These are phyloP conservation scores for Liopterus haemorrhoidalis DNA, from an alignment of 2,888 invertebrate genomes.

Conservation along the genomic window DNA sequence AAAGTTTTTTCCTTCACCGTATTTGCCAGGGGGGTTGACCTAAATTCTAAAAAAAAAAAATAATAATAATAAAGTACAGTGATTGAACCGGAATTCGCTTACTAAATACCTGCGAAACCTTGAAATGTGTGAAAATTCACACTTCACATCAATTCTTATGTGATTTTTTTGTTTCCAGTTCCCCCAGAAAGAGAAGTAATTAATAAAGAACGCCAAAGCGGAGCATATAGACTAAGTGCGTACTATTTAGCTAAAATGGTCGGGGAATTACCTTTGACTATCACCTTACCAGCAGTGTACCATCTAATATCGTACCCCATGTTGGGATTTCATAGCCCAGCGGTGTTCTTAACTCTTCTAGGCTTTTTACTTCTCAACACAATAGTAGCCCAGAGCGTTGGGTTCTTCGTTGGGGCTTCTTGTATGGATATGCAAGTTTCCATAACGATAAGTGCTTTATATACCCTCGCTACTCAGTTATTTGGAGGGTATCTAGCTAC, in stretches of 20 bases:
- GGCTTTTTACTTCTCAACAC: slow-evolving; percentile 65
- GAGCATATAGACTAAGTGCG: slow-evolving; percentile 71
- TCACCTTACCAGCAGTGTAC: slow-evolving; percentile 69
- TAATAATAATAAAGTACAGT: too few species aligned
- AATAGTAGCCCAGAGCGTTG: slow-evolving; percentile 70
- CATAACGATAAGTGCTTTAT: slow-evolving; percentile 69
- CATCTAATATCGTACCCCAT: slow-evolving; percentile 72
- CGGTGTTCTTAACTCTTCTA: slow-evolving; percentile 63
- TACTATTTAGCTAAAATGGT: slow-evolving; percentile 79
- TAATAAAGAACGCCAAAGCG: slow-evolving; percentile 71
- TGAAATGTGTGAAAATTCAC: not conserved
- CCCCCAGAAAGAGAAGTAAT: slow-evolving; percentile 74
- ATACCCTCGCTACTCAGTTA: slow-evolving; percentile 69
- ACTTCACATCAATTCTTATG: not conserved
- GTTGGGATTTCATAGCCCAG: slow-evolving; percentile 58
- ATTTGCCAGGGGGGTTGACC: too few species aligned
- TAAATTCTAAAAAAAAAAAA: too few species aligned
- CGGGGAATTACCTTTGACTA: slow-evolving; percentile 68
- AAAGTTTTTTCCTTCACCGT: too few species aligned
- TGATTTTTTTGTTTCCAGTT: too few species aligned
- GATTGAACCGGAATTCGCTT: not conserved
- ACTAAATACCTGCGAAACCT: not conserved
- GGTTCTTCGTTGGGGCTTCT: slow-evolving; percentile 71
- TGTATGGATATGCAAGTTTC: slow-evolving; percentile 73
- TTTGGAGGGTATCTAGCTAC: slow-evolving; percentile 71